A percentile compares a stretch with the other conserved stretches of the same genome.
Evolutionary conservation across 2,113 vertebrate species (phyloP).

Genomic region (Microtus montanus): DNA sequence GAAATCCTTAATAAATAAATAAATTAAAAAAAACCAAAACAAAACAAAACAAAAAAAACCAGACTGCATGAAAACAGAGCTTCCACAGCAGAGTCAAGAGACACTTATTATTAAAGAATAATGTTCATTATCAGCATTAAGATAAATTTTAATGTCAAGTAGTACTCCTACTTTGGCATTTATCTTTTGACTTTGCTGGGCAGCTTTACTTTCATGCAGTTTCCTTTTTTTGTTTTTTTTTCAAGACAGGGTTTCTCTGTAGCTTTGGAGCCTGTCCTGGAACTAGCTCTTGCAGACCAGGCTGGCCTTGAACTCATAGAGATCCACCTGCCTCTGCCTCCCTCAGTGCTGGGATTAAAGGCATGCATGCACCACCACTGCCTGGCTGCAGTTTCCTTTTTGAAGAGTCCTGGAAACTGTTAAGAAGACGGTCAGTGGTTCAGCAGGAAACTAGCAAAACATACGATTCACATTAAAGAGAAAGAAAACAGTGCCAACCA

Average conservation of each 20-base stretch:
- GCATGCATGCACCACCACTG: too few species aligned
- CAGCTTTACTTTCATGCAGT: not conserved
- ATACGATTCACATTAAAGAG: not conserved
- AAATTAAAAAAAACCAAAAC: too few species aligned
- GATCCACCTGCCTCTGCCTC: too few species aligned
- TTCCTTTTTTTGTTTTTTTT: too few species aligned
- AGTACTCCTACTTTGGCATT: not conserved
- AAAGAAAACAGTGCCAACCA: slow-evolving; percentile 25
- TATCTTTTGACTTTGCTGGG: not conserved
- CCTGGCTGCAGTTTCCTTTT: not conserved
- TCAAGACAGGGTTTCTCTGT: too few species aligned
- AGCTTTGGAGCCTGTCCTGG: too few species aligned
- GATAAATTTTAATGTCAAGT: too few species aligned
- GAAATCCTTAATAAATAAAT: too few species aligned
- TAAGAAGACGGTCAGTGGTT: not conserved
- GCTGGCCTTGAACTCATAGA: too few species aligned
- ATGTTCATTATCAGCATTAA: not conserved
- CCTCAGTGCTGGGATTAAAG: too few species aligned
- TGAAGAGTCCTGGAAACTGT: not conserved
- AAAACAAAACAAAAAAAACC: too few species aligned
- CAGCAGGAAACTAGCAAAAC: not conserved
- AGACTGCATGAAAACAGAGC: not conserved
- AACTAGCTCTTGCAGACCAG: too few species aligned
- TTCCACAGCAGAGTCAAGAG: not conserved
- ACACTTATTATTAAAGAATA: not conserved